These are phyloP conservation scores for Philaethria dido DNA, from an alignment of 2,888 invertebrate species.

Conservation along the genomic window DNA sequence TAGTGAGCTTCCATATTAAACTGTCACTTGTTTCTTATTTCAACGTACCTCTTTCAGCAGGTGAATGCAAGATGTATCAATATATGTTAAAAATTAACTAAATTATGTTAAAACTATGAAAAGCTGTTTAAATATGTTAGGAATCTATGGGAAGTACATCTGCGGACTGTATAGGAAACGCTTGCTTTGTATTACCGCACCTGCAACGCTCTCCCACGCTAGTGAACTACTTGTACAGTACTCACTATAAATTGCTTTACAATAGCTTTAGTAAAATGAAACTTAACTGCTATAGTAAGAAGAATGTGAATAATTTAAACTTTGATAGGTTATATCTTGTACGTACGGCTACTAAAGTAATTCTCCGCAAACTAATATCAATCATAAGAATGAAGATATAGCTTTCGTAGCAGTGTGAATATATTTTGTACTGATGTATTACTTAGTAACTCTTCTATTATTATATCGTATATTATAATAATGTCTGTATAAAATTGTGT, in stretches of 20 bases:
- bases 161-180: slow-evolving; percentile 68
- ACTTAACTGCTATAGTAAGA: slow-evolving; percentile 17
- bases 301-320: neutral
- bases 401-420: neutral
- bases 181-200: slow-evolving; percentile 62
- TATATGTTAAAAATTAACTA: neutral
- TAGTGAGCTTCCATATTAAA: too few relatives aligned
- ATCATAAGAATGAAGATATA: neutral
- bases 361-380: slow-evolving; percentile 9
- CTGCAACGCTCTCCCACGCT: slow-evolving; percentile 79
- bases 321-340: slow-evolving; percentile 7
- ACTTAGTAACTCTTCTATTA: neutral
- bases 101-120: slow-evolving; percentile 2
- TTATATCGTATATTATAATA: slow-evolving; percentile 26
- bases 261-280: slow-evolving; percentile 23
- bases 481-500: slow-evolving; percentile 30
- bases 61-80: neutral
- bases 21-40: too few relatives aligned
- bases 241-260: slow-evolving; percentile 28
- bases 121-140: slow-evolving; percentile 21
- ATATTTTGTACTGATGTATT: neutral
- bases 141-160: slow-evolving; percentile 65
- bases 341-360: neutral
- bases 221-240: slow-evolving; percentile 50
- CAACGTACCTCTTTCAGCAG: too few relatives aligned